Base-by-base conservation (phyloP, 30 jellyfish, hydroid and myxozoan genomes). In the Hydractinia symbiolongicarpus region DNA sequence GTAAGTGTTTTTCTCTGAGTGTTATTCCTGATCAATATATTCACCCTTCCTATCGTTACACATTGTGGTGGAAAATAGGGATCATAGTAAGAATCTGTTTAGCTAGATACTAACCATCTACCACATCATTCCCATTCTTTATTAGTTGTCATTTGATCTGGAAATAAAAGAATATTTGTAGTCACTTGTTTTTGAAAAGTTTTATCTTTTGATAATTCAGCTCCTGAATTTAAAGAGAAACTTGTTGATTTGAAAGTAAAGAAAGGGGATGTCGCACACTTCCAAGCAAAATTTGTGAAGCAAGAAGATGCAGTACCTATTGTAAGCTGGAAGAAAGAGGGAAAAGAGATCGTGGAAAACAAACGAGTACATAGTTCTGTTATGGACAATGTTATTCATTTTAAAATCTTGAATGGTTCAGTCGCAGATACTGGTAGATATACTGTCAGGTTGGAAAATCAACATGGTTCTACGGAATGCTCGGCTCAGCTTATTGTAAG, bases 381-480 rank as follows among this genome's bases (percentile, higher is more conserved):
- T 4, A 87, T 69, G 77, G 85, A 57, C 54, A 89, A 87, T 40
- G 86, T 81, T 5, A 81, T 95, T 16, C 72, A 86, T 9, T 79
- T 93, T n/a, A 82, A 79, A 61, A 60, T 87, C 58, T 9, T 62
- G 16, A 70, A 81, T 61, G 84, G 92, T 55, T 19, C 62, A n/a
- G 73, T 95, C 55, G 51, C 86, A 51, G 96, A 85, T 60, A 93
- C 96, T 66, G 98, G 96, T 53, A 72, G 86, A 62, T 93, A 93
- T 68, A 77, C 96, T 21, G 95, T 88, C 52, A 82, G 98, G 55
- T 86, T 93, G 73, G 98, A 87, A 67, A 93, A 87, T 60, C 88
- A 93, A 55, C 94, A 87, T 69, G 98, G 98, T n/a, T 84, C 98
- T 5, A 78, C 71, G 11, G 98, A 93, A 67, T 85, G 93, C 9